Conservation (phyloP, 2,888 invertebrate genomes). For the Plebejus anna region DNA sequence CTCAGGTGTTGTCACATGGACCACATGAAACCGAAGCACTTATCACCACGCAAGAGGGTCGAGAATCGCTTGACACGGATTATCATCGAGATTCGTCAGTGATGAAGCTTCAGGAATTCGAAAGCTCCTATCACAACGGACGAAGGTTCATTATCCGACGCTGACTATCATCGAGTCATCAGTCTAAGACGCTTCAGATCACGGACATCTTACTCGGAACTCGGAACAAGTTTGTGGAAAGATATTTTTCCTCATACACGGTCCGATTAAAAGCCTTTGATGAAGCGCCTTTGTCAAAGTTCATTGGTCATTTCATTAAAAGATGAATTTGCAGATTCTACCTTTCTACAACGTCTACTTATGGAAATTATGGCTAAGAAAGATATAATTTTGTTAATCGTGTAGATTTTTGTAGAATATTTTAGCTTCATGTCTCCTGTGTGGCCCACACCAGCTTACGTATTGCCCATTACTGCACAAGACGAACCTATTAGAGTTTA, state of each 20-base stretch:
- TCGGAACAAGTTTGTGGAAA: constrained; percentile 28
- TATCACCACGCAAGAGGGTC: neutral
- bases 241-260: constrained; percentile 14
- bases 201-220: constrained; percentile 52
- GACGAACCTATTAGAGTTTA: constrained; percentile 37
- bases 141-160: neutral
- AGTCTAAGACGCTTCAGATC: constrained; percentile 39
- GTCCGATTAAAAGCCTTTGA: constrained; percentile 1
- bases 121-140: neutral
- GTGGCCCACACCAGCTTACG: constrained; percentile 39
- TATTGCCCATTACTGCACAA: constrained; percentile 38
- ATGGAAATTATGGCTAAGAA: no score
- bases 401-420: neutral
- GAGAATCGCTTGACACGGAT: neutral
- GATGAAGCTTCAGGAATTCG: constrained; percentile 48
- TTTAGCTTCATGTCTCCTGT: constrained; percentile 34
- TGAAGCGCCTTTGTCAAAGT: constrained; percentile 15
- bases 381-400: neutral
- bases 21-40: constrained; percentile 33
- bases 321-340: constrained; percentile 13
- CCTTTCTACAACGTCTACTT: neutral
- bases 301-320: constrained; percentile 5
- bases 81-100: constrained; percentile 53
- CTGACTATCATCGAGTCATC: neutral
- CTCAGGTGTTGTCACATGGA: constrained; percentile 62